Conservation (phyloP, 2,888 invertebrate species). For the Neoitamus cyanurus region DNA sequence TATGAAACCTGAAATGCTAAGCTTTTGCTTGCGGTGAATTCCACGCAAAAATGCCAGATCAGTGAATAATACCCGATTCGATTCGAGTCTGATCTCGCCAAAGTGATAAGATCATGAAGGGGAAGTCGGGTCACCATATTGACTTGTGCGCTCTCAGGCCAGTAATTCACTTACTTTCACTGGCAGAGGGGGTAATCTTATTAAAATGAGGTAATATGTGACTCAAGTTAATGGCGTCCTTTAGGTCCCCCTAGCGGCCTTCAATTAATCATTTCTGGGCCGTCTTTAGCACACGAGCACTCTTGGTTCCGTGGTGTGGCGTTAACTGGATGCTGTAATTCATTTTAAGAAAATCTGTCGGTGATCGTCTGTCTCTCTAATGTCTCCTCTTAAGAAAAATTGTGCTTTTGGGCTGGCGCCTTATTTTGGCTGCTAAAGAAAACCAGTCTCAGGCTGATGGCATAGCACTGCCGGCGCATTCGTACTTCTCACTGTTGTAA, state of each 20-base stretch:
- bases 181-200: background rate
- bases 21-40: background rate
- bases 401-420: background rate
- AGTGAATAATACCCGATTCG: background rate
- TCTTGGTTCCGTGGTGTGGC: background rate
- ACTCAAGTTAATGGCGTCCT: constrained; percentile 3
- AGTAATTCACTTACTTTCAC: constrained; percentile 25
- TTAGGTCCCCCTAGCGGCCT: background rate
- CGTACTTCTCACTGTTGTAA: background rate
- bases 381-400: background rate
- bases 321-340: background rate
- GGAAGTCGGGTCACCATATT: background rate
- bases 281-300: background rate
- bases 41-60: background rate
- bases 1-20: background rate
- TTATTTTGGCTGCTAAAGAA: background rate
- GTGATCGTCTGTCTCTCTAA: background rate
- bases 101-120: background rate
- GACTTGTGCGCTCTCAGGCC: background rate
- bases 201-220: constrained; percentile 16
- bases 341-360: background rate
- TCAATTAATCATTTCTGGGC: background rate
- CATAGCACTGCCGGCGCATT: background rate
- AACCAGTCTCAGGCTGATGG: background rate
- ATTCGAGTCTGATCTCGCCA: background rate